phyloP scores from a whole-genome alignment of 2,113 vertebrate species.

The Paradoxurus hermaphroditus region DNA sequence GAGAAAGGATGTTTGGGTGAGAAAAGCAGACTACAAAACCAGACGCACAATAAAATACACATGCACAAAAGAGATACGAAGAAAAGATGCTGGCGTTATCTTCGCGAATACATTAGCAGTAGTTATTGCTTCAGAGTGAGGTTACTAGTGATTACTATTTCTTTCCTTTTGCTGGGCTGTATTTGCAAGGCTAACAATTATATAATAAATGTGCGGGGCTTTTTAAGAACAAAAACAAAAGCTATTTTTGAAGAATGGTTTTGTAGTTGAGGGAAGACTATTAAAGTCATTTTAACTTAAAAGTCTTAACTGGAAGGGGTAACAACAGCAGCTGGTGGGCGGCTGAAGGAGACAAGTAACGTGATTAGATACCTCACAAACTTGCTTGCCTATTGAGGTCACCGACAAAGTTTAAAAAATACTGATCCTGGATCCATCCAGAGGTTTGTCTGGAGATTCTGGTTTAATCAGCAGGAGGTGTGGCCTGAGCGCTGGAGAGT shows the following conservation, averaged over 20 bases:
- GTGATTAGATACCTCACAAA: background rate
- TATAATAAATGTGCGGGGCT: background rate
- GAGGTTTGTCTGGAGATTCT: background rate
- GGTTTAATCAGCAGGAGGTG: background rate
- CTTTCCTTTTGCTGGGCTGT: background rate
- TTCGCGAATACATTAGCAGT: accelerated
- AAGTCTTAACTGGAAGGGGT: background rate
- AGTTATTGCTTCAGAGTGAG: background rate
- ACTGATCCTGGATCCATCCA: background rate
- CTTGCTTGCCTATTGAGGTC: background rate
- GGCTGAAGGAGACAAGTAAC: background rate
- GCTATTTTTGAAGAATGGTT: conserved; percentile 13
- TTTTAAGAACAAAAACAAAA: background rate
- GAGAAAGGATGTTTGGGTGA: background rate
- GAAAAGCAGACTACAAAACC: background rate
- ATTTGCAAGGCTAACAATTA: conserved; percentile 1
- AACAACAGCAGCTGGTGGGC: background rate
- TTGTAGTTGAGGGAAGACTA: background rate
- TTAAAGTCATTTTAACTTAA: background rate
- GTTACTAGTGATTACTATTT: background rate
- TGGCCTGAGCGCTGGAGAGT: background rate
- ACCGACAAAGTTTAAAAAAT: background rate
- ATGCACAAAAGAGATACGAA: background rate
- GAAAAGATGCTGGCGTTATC: background rate
- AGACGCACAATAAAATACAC: background rate